A percentile compares a stretch with the other conserved stretches of the same genome.
Evolutionary conservation across 2,113 vertebrate species (phyloP).

Genomic region (Sturnus vulgaris): DNA sequence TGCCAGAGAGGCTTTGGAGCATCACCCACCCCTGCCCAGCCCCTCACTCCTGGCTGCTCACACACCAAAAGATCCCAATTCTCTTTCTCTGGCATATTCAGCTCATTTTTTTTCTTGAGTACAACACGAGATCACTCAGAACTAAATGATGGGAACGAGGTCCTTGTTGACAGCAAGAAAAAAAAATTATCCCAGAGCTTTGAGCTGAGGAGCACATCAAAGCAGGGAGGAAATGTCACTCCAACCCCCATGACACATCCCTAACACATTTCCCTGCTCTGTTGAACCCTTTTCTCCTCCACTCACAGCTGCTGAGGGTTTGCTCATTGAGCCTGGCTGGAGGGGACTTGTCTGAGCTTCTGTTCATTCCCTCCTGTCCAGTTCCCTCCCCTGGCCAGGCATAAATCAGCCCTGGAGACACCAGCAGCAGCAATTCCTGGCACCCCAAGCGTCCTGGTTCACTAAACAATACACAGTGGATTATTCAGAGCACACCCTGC

Average conservation of each 20-base stretch:
- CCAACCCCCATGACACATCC: not conserved
- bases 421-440: not conserved
- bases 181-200: not conserved
- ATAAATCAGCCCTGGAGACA: not conserved
- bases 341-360: not conserved
- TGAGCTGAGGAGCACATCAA: not conserved
- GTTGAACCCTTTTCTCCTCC: not conserved
- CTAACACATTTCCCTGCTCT: not conserved
- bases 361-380: not conserved
- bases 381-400: not conserved
- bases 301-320: not conserved
- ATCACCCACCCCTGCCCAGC: not conserved
- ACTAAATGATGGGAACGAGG: not conserved
- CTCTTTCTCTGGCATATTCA: not conserved
- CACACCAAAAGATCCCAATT: not conserved
- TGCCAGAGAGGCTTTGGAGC: not conserved
- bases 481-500: constrained; percentile 40
- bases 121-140: not conserved
- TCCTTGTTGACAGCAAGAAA: not conserved
- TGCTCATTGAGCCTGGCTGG: not conserved
- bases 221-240: not conserved
- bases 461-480: constrained; percentile 51
- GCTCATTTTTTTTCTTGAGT: not conserved
- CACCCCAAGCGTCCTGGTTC: not conserved
- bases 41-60: not conserved